Conservation (phyloP, 2,888 invertebrate genomes). For the Tuberolachnus salignus region DNA sequence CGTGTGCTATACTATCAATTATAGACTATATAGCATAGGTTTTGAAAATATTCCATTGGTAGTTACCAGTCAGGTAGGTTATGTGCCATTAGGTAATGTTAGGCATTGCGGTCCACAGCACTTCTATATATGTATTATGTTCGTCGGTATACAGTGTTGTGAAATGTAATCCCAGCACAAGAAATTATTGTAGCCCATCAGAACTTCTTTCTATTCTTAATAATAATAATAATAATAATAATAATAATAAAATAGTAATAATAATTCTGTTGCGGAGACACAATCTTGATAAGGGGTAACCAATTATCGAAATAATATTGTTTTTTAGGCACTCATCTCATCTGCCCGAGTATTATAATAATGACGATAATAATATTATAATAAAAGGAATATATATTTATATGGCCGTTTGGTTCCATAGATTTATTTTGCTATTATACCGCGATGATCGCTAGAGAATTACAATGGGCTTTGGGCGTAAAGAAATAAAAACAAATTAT, state of each 20-base stretch:
- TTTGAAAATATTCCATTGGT: too few species aligned
- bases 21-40: too few species aligned
- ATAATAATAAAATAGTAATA: too few species aligned
- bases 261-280: not conserved
- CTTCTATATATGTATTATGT: too few species aligned
- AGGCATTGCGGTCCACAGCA: too few species aligned
- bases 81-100: too few species aligned
- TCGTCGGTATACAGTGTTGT: not conserved
- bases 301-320: conserved; percentile 35
- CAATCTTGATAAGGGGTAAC: conserved; percentile 12
- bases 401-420: not conserved
- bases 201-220: conserved; percentile 14
- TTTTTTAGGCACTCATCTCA: conserved; percentile 11
- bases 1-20: too few species aligned
- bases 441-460: not conserved
- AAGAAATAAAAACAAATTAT: conserved; percentile 4
- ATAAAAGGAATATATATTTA: too few species aligned
- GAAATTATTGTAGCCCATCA: not conserved
- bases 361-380: too few species aligned
- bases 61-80: too few species aligned
- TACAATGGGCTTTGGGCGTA: conserved; percentile 19
- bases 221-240: conserved; percentile 10
- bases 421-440: conserved; percentile 29
- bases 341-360: too few species aligned
- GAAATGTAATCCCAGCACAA: not conserved